Evolutionary conservation across 2,113 vertebrate species (phyloP).

Genomic region (Pica pica): DNA sequence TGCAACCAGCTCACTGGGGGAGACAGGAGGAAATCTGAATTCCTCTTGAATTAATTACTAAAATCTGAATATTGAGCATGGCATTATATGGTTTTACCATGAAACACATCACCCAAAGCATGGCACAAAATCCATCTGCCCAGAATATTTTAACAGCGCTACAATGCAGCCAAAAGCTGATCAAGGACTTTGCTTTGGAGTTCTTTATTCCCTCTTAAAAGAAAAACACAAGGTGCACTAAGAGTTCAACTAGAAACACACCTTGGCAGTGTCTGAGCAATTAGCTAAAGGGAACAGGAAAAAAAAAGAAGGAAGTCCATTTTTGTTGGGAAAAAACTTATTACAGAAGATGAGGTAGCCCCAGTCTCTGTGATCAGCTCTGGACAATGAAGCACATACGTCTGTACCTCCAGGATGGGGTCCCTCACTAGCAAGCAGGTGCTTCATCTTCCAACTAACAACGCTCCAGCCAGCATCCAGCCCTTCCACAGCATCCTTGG

Average conservation of each 20-base stretch:
- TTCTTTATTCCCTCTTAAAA: not conserved
- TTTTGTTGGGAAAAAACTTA: not conserved
- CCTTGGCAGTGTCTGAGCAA: not conserved
- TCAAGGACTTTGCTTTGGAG: not conserved
- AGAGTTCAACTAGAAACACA: not conserved
- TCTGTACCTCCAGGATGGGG: not conserved
- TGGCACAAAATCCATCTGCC: not conserved
- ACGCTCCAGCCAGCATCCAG: not conserved
- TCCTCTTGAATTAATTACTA: not conserved
- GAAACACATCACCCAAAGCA: not conserved
- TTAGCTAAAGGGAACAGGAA: too few species aligned
- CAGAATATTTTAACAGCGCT: not conserved
- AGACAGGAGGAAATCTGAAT: not conserved
- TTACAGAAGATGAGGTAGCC: not conserved
- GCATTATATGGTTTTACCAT: not conserved
- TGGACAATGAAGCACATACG: not conserved
- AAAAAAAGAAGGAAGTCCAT: fast-evolving
- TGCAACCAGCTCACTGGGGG: not conserved
- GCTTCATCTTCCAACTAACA: not conserved
- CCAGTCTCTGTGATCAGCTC: not conserved
- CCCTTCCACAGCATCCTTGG: not conserved
- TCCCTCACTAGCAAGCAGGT: not conserved
- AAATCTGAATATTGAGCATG: not conserved
- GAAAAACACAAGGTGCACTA: not conserved
- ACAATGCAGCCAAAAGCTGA: not conserved